Evolutionary conservation across 2,888 invertebrate species (phyloP).

Genomic region (Meliscaeva auricollis): DNA sequence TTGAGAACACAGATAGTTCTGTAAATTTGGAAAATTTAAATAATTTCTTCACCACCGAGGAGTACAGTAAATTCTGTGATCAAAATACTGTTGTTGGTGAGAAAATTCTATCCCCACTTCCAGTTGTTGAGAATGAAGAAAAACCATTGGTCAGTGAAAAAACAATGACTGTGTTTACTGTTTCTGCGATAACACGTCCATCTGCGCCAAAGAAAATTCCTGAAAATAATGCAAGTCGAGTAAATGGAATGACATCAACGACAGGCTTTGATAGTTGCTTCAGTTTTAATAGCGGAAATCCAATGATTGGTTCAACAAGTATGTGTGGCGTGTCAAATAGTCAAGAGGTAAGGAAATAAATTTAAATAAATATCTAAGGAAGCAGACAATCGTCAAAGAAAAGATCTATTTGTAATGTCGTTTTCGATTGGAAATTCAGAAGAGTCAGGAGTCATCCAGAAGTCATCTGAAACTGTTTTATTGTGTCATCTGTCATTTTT

Average conservation of each 20-base stretch:
- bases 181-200: conserved; percentile 62
- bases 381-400: too few relatives aligned
- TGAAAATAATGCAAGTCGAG: neutral
- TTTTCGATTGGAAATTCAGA: too few relatives aligned
- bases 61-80: conserved; percentile 76
- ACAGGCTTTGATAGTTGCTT: conserved; percentile 28
- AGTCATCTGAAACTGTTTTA: too few relatives aligned
- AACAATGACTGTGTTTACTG: conserved; percentile 59
- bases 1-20: conserved; percentile 81
- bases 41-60: conserved; percentile 77
- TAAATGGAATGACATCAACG: neutral
- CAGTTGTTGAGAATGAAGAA: neutral
- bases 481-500: too few relatives aligned
- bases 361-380: too few relatives aligned
- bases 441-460: too few relatives aligned
- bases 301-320: conserved; percentile 47
- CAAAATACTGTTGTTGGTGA: conserved; percentile 54
- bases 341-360: conserved; percentile 53
- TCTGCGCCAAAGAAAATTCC: conserved; percentile 48
- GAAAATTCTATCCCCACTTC: conserved; percentile 31
- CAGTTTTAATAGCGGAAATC: conserved; percentile 26
- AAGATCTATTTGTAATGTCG: too few relatives aligned
- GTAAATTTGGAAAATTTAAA: conserved; percentile 77
- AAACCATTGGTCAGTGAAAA: conserved; percentile 42
- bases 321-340: conserved; percentile 10